Evolutionary conservation across 2,113 vertebrate genomes (phyloP), one percentile per base, ranked within the genome.

Genomic region (Alligator sinensis): DNA sequence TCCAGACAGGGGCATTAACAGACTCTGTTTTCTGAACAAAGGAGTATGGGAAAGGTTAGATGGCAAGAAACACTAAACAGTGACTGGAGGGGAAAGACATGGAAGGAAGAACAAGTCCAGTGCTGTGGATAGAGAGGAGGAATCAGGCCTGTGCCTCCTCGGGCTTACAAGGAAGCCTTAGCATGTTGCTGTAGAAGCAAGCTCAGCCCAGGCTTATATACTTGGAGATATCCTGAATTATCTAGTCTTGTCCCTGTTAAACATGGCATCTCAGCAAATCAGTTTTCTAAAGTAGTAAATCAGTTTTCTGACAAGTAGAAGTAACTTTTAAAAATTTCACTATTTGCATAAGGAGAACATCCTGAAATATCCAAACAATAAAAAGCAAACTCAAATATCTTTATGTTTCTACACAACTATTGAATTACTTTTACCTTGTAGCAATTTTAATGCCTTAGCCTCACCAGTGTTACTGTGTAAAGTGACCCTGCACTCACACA

Each of bases 401-500:
- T 47, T 7, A 47, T 47, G 47, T 47, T 47, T 47, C 47, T 47
- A 47, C 47, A 47, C 47, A 47, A 47, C 47, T 47, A 47, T 47
- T 47, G 47, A 47, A 47, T 47, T 8, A 47, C 58, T 77, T 75
- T 1, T 24, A 30, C 62, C 62, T 81, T 24, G 59, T 47, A 81
- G 63, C 38, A 15, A 70, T 30, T 70, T 70, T 19, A 70, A 38
- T 2, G n/a, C 0, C 2, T n/a, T 17, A 55, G 22, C 58, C 60
- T 68, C 3, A 0, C 5, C 22, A 30, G 64, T n/a, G 2, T 58
- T 84, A 68, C 27, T 0, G 1, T 74, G 66, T 59, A 4, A n/a
- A 30, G 57, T 27, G 85, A 15, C 72, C 78, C 55, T 21, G 15
- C 75, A 72, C 62, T 86, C 1, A 0, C 18, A 62, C 86, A 91